Evolutionary conservation across 2,797 vertebrate species (phyloP).

Genomic region (Cyprinodon diabolis): DNA sequence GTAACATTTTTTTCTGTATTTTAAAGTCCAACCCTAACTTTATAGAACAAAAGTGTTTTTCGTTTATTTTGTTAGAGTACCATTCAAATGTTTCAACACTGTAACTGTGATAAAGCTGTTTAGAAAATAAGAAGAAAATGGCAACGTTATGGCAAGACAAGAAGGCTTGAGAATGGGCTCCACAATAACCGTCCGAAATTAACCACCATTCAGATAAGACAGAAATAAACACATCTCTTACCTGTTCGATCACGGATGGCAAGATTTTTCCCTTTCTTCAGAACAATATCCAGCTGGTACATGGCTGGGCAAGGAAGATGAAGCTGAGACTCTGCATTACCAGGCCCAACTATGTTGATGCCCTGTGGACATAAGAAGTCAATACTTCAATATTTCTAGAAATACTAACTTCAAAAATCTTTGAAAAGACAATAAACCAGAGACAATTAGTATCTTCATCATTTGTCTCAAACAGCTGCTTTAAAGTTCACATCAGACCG

Average conservation of each 20-base stretch:
- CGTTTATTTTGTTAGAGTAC: not conserved
- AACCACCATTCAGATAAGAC: not conserved
- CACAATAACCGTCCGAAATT: conserved; percentile 10
- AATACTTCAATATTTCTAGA: not conserved
- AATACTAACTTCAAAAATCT: not conserved
- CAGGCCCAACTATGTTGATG: conserved; percentile 81
- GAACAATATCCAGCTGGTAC: conserved; percentile 92
- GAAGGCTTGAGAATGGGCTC: conserved; percentile 24
- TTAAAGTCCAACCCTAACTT: not conserved
- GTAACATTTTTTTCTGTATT: too few species aligned
- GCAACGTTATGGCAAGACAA: not conserved
- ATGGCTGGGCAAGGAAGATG: conserved; percentile 82
- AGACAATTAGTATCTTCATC: too few species aligned
- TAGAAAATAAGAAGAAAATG: not conserved
- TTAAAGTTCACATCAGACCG: too few species aligned
- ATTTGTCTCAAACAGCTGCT: too few species aligned
- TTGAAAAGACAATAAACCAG: not conserved
- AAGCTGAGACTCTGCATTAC: conserved; percentile 85
- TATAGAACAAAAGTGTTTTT: not conserved
- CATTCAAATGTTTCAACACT: not conserved
- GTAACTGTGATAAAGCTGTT: conserved; percentile 9
- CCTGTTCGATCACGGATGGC: conserved; percentile 95
- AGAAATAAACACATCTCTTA: conserved; percentile 62
- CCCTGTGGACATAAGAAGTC: conserved; percentile 76
- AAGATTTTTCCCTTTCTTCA: conserved; percentile 91